Base-by-base conservation (phyloP, 1,140 invertebrate species). In the Lerema accius region DNA sequence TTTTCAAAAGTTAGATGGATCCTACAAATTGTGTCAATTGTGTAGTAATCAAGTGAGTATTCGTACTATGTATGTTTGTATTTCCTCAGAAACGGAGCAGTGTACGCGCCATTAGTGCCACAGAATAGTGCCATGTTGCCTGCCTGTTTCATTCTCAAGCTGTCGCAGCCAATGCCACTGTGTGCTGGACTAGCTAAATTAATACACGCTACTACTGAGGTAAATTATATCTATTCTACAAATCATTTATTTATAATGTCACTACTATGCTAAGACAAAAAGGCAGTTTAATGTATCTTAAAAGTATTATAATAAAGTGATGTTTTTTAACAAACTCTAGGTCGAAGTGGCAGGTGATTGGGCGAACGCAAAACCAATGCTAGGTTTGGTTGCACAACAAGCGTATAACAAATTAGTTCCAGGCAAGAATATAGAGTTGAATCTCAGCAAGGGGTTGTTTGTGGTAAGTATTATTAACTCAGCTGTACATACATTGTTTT, bases 61-160 rank as follows among this genome's bases (percentile, higher is more conserved):
- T n/a, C n/a, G n/a, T n/a, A n/a, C n/a, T n/a, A 17, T 28, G 15
- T 37, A 37, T 19, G 35, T 13, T 6, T 40, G 9, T 37, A 37
- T 55, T 0, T 23, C 14, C 16, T 3, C 60, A 81, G 73, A n/a
- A 95, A 93, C 48, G 92, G 93, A 42, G 97, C 97, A 1, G 93
- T 94, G 0, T 98, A 97, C 88, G 94, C 95, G 4, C 92, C 93
- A 9, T 88, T 98, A 17, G 96, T 93, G 40, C 93, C 94, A 43
- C 93, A 94, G 60, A 99, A 99, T 91, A 98, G 96, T 68, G 95
- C 95, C 32, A 94, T 95, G 76, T 90, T 99, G 72, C 97, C 97
- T 0, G 98, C 97, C 0, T 96, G 95, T 79, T 99, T 98, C 91
- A 95, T 97, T 0, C 91, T 99, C 13, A 95, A 95, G 65, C 90